A percentile compares a stretch with the other conserved stretches of the same genome.
phyloP scores from a whole-genome alignment of 2,113 vertebrate species.

The Phyllostomus discolor region DNA sequence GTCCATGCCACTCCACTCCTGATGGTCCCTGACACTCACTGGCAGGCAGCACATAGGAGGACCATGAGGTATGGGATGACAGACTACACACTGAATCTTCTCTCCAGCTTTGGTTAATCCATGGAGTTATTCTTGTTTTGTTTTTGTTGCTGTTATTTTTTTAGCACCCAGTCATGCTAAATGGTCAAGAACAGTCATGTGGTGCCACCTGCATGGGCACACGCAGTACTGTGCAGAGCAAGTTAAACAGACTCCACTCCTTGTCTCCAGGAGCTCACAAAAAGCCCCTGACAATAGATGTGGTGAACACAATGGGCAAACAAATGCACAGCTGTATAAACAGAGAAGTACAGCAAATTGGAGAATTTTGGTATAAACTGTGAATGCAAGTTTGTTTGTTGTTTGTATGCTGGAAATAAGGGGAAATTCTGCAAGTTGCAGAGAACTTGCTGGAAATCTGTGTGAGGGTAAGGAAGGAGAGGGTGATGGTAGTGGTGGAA shows the following conservation, averaged over 20 bases:
- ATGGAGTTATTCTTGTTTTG: background rate
- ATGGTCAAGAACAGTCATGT: background rate
- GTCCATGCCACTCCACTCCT: background rate
- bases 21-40: background rate
- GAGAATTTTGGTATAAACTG: slow-evolving; percentile 16
- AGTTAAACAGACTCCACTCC: background rate
- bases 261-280: background rate
- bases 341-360: slow-evolving; percentile 41
- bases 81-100: background rate
- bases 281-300: slow-evolving; percentile 24
- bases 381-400: background rate
- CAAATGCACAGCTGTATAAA: slow-evolving; percentile 52
- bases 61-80: background rate
- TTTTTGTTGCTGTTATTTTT: background rate
- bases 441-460: background rate
- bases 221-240: background rate
- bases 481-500: background rate
- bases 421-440: background rate
- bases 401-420: background rate
- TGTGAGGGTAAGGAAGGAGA: background rate
- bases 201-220: background rate
- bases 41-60: background rate
- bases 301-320: slow-evolving; percentile 14
- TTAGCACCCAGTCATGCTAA: background rate
- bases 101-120: background rate